Evolutionary conservation across 92 coral and sea anemone species (phyloP).

Genomic region (Blastomussa wellsi): DNA sequence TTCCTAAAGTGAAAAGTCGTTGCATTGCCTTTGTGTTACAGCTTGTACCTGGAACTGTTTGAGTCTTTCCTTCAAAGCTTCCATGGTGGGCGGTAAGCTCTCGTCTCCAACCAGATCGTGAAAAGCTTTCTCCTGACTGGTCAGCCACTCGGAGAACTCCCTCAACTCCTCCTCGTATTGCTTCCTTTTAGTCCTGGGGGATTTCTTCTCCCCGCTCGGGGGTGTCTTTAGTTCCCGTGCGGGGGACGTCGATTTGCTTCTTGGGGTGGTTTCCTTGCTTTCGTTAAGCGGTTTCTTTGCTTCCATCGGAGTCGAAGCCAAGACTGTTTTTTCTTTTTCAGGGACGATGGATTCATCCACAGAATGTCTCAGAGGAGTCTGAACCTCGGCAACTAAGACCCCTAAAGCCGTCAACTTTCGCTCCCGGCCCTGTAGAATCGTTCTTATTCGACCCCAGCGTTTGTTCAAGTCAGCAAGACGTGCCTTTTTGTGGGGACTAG

Average conservation of each 20-base stretch:
- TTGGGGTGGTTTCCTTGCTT: conserved; percentile 39
- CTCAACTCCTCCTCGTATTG: conserved; percentile 81
- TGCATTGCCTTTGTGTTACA: too few relatives aligned
- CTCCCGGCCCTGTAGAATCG: conserved; percentile 67
- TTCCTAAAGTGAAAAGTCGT: too few relatives aligned
- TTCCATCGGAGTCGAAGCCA: conserved; percentile 46
- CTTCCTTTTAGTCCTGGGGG: conserved; percentile 73
- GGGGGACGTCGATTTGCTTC: conserved; percentile 49
- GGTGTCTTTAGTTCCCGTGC: conserved; percentile 42
- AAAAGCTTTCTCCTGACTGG: conserved; percentile 77
- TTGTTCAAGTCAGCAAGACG: conserved; percentile 69
- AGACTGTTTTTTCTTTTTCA: conserved; percentile 37
- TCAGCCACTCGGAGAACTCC: conserved; percentile 94
- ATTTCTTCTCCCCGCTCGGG: conserved; percentile 64
- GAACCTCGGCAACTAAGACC: conserved; percentile 33
- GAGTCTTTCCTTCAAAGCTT: conserved; percentile 68
- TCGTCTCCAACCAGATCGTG: conserved; percentile 84
- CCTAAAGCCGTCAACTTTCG: conserved; percentile 76
- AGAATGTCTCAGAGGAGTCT: conserved; percentile 24
- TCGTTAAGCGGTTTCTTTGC: conserved; percentile 39
- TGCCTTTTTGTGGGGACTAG: conserved; percentile 74
- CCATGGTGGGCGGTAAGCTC: conserved; percentile 68
- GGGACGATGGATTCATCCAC: conserved; percentile 46
- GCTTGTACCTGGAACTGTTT: conserved; percentile 87
- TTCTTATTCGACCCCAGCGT: conserved; percentile 76